phyloP scores from a whole-genome alignment of 2,888 invertebrate species.

The Hyposoter didymator region DNA sequence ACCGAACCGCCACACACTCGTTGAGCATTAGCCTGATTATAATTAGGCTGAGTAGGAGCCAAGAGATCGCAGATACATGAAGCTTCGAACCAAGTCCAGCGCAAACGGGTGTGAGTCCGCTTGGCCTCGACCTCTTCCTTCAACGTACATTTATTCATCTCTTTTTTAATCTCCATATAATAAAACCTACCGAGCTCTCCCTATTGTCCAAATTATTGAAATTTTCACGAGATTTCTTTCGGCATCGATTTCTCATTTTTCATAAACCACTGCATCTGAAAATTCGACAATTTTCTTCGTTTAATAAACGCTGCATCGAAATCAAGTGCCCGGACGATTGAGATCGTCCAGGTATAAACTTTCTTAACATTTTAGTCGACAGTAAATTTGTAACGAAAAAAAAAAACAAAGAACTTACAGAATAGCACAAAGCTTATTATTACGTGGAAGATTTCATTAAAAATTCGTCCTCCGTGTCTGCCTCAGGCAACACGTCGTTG shows the following conservation, averaged over 20 bases:
- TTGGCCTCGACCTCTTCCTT: slow-evolving; percentile 63
- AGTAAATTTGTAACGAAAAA: slow-evolving; percentile 31
- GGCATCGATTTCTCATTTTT: background rate
- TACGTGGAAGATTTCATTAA: slow-evolving; percentile 73
- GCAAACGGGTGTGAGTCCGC: slow-evolving; percentile 57
- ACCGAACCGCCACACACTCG: slow-evolving; percentile 69
- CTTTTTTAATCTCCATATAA: background rate
- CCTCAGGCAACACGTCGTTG: slow-evolving; percentile 63
- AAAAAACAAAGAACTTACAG: slow-evolving; percentile 71
- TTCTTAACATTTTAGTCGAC: background rate
- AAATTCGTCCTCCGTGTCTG: slow-evolving; percentile 72
- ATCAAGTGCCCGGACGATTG: background rate
- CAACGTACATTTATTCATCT: slow-evolving; percentile 29
- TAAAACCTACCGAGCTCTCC: background rate
- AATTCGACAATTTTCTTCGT: background rate
- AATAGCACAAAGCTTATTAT: slow-evolving; percentile 78
- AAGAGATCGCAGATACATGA: slow-evolving; percentile 81
- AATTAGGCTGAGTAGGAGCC: slow-evolving; percentile 83
- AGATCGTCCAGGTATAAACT: background rate
- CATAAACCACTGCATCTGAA: background rate
- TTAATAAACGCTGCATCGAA: background rate
- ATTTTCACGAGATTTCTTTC: background rate
- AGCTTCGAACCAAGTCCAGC: slow-evolving; percentile 76
- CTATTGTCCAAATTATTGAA: background rate
- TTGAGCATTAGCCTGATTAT: slow-evolving; percentile 84